Evolutionary conservation across 2,113 vertebrate species (phyloP), one percentile per base, ranked within the genome.

Genomic region (Python bivittatus): DNA sequence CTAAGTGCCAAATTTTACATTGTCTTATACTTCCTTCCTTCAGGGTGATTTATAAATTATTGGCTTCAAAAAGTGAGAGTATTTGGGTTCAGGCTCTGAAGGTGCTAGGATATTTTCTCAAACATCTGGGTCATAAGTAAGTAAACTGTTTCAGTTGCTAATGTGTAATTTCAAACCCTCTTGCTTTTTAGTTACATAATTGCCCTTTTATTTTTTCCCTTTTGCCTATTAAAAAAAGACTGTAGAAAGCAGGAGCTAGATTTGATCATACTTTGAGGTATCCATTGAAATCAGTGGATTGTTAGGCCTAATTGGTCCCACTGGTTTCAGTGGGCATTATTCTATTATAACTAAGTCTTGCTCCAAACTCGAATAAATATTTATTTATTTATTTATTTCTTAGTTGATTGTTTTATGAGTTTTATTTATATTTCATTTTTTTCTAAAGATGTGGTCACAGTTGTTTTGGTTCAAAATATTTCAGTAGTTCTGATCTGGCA

Each of bases 101-200:
- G 97, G 99, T 99, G 86, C 97, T 99, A 88, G 99, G 98, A 88
- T 99, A 99, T 97, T 99, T 99, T 97, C 98, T 99, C 93, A 99
- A 99, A 96, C 99, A 99, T 96, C 97, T 99, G 96, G 99, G 99
- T 93, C 99, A 99, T 97, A 99, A 99, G 99, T 99, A 98, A 99
- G 99, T 98, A 48, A 61, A 6, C 0, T 61, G 0, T 94, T 94
- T 6, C 88, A 93, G 86, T 42, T 90, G 54, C n/a, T 54, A 53
- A 60, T 61, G 17, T 20, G 25, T 83, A 44, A 13, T 84, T 56
- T 54, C 38, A 54, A 23, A 17, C n/a, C 11, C 6, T 84, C 25
- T 83, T 83, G 23, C 83, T 25, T 42, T 29, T 60, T 23, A 84
- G 25, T 57, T 84, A 17, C 11, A 44, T 42, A 72, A 90, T 27